Evolutionary conservation across 2,888 invertebrate genomes (phyloP).

Genomic region (Pocota personata): DNA sequence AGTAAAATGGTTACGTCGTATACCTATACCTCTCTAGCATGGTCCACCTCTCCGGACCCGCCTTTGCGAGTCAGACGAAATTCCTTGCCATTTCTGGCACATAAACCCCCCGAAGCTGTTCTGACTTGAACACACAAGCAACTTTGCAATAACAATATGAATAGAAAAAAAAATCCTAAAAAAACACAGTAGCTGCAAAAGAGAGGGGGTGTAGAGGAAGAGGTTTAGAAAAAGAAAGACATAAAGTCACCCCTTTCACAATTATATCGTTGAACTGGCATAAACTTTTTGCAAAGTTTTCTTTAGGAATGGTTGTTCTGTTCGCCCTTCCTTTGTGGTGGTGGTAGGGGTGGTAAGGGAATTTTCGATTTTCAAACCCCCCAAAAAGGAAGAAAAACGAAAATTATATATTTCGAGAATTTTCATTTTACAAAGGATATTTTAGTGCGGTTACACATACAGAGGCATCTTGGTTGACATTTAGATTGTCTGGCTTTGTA

Average conservation of each 20-base stretch:
- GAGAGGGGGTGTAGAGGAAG: neutral
- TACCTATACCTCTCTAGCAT: neutral
- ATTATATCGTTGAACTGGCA: constrained; percentile 44
- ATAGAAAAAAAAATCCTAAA: neutral
- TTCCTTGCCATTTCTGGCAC: constrained; percentile 34
- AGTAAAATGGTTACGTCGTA: constrained; percentile 38
- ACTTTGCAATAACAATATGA: constrained; percentile 31
- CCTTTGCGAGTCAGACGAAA: neutral
- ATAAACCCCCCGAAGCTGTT: constrained; percentile 6
- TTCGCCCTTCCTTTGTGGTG: neutral
- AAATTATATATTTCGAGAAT: constrained; percentile 28
- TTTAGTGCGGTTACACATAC: constrained; percentile 24
- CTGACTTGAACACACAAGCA: constrained; percentile 28
- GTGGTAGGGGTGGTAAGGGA: neutral
- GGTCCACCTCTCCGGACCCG: neutral
- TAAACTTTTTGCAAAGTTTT: constrained; percentile 32
- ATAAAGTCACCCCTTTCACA: constrained; percentile 64
- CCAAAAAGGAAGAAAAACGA: neutral
- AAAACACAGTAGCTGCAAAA: neutral
- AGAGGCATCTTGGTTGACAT: neutral
- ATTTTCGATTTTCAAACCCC: constrained; percentile 28
- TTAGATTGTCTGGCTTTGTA: constrained; percentile 7
- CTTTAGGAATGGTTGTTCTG: neutral
- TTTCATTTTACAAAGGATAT: constrained; percentile 29
- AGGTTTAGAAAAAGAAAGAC: constrained; percentile 25